Evolutionary conservation across 2,888 invertebrate species (phyloP).

Genomic region (Stenichneumon culpator): DNA sequence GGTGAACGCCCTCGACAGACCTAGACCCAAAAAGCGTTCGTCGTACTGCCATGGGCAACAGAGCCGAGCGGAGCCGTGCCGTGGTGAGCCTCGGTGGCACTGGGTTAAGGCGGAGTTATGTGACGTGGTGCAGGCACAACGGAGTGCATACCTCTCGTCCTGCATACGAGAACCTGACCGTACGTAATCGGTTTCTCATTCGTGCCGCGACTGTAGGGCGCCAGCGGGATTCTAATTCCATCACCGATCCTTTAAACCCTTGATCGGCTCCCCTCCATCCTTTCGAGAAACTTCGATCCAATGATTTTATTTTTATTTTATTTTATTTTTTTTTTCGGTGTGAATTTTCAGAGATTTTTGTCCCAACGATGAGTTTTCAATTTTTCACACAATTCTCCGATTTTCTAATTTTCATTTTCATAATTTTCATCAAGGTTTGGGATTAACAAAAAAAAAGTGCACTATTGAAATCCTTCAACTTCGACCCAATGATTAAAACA

Average conservation of each 20-base stretch:
- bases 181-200: slow-evolving; percentile 66
- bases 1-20: slow-evolving; percentile 83
- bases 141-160: slow-evolving; percentile 58
- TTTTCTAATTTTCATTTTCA: neutral
- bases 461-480: neutral
- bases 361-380: no score
- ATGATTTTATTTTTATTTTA: neutral
- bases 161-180: slow-evolving; percentile 65
- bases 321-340: no score
- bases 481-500: no score
- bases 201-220: slow-evolving; percentile 60
- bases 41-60: slow-evolving; percentile 74
- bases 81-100: slow-evolving; percentile 73
- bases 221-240: slow-evolving; percentile 48
- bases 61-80: slow-evolving; percentile 30
- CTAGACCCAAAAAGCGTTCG: slow-evolving; percentile 83
- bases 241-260: slow-evolving; percentile 41
- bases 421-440: neutral
- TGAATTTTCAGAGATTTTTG: no score
- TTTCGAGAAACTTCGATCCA: neutral
- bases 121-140: slow-evolving; percentile 73
- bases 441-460: neutral
- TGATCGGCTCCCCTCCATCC: slow-evolving; percentile 13
- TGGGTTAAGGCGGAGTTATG: slow-evolving; percentile 83
- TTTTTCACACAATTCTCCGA: no score